Percentiles rank a stretch among this genome's conserved stretches.
Conservation (phyloP, 23 tunicate genomes). For the Botrylloides violaceus region DNA sequence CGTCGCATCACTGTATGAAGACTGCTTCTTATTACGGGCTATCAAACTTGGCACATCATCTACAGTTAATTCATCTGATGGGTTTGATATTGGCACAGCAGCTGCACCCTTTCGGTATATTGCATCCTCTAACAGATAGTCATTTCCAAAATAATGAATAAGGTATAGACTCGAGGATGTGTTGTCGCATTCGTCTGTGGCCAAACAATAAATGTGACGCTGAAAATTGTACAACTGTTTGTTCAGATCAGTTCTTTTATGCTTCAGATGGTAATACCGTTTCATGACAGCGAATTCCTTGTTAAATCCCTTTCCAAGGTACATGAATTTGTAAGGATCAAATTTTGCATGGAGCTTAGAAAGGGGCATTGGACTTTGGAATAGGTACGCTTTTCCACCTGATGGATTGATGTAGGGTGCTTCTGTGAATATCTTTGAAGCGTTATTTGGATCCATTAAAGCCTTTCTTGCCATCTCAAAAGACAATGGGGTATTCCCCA, state of each 20-base stretch:
- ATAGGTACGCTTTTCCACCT: conserved; percentile 12
- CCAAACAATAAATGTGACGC: conserved; percentile 15
- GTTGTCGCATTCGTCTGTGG: conserved; percentile 9
- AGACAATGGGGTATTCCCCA: conserved; percentile 15
- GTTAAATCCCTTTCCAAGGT: conserved; percentile 13
- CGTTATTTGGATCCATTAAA: not conserved
- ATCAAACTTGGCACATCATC: not conserved
- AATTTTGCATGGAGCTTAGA: conserved; percentile 12
- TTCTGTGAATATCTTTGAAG: conserved; percentile 6
- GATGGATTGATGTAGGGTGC: conserved; percentile 15
- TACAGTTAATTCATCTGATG: not conserved
- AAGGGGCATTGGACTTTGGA: conserved; percentile 10
- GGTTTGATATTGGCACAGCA: not conserved
- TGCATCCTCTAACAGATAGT: conserved; percentile 7
- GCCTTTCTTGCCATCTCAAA: conserved; percentile 12
- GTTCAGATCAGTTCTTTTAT: conserved; percentile 16
- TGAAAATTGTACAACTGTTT: conserved; percentile 16
- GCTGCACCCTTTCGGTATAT: conserved; percentile 10
- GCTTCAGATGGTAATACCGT: conserved; percentile 14
- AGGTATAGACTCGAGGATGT: conserved; percentile 3
- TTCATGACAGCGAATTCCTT: conserved; percentile 17
- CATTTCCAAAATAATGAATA: conserved; percentile 17
- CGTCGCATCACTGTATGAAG: too few species aligned
- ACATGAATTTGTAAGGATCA: conserved; percentile 19
- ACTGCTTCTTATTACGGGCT: not conserved